Conservation (phyloP, 2,113 vertebrate genomes). For the Cyprinus carpio region DNA sequence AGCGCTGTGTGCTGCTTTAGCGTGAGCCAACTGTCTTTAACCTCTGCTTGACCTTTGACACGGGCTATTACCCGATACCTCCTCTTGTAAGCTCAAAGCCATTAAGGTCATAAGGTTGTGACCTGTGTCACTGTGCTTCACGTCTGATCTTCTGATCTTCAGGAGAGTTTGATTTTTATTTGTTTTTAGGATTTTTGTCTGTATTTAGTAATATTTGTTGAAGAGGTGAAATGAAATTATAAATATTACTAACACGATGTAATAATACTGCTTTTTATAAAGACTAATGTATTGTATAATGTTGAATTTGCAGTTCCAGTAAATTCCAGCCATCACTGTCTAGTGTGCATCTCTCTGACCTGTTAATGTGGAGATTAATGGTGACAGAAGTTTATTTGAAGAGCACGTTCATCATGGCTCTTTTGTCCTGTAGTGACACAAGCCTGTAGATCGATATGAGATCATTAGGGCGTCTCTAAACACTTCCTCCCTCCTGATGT, state of each 20-base stretch:
- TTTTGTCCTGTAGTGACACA: conserved; percentile 39
- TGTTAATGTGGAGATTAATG: conserved; percentile 24
- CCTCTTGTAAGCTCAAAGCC: conserved; percentile 48
- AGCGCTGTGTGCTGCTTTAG: conserved; percentile 7
- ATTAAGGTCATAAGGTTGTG: conserved; percentile 33
- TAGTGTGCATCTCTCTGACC: background rate
- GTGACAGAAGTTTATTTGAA: conserved; percentile 21
- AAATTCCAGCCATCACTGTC: background rate
- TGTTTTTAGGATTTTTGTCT: background rate
- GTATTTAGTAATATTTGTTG: background rate
- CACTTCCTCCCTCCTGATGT: conserved; percentile 47
- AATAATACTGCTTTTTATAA: background rate
- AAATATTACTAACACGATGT: background rate
- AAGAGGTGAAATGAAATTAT: background rate
- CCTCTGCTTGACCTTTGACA: conserved; percentile 32
- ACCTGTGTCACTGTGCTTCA: background rate
- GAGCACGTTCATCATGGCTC: conserved; percentile 19
- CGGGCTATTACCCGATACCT: conserved; percentile 3
- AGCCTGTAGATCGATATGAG: conserved; percentile 54
- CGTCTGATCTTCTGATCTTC: conserved; percentile 32
- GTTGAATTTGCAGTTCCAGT: background rate
- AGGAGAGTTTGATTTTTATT: no score
- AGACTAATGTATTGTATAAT: background rate
- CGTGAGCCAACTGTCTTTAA: conserved; percentile 39
- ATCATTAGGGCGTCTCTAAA: conserved; percentile 57